Evolutionary conservation across 2,888 invertebrate species (phyloP), one percentile per base, ranked within the genome.

Genomic region (Scrobipalpa atriplicella): DNA sequence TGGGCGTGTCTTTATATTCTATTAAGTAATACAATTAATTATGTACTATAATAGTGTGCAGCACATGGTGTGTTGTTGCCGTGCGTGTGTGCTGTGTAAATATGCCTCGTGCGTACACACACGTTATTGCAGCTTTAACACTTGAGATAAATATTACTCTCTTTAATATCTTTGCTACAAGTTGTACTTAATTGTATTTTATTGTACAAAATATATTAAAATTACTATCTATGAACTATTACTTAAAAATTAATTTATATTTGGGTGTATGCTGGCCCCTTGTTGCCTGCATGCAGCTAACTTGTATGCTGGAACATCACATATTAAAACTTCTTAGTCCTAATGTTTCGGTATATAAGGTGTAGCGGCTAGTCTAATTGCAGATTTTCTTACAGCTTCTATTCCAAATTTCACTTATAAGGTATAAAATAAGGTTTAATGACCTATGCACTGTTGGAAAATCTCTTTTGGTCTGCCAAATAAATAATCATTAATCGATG

Each of bases 181-280:
- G 93, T 94, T 94, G 94, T 94, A 94, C 94, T 94, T 94, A 94
- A 94, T 93, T 93, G 91, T 90, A 93, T 93, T 94, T 93, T 93
- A 94, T 94, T 94, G 94, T 95, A 95, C 94, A 94, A 95, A 94
- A 94, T 94, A 94, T 94, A 94, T 93, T 93, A 94, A 90, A 87
- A 90, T 89, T 91, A 92, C 88, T 92, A 92, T 89, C 90, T 92
- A 92, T 92, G 82, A 91, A 89, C 89, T 89, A 89, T 85, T 88
- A 87, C 89, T 90, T 89, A 90, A 90, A 81, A 87, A 83, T 79
- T 88, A 86, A 90, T 87, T 86, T 86, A 89, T 87, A 90, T 89
- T 89, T 90, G 91, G 90, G 87, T 91, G 92, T 90, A 86, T 91
- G 91, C 91, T 87, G 91, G 91, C 90, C 82, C 83, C 75, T 79